Percentiles rank a stretch among this genome's conserved stretches.
These are phyloP conservation scores for Mionectes macconnelli DNA, from an alignment of 2,113 vertebrate species.

Conservation along the genomic window DNA sequence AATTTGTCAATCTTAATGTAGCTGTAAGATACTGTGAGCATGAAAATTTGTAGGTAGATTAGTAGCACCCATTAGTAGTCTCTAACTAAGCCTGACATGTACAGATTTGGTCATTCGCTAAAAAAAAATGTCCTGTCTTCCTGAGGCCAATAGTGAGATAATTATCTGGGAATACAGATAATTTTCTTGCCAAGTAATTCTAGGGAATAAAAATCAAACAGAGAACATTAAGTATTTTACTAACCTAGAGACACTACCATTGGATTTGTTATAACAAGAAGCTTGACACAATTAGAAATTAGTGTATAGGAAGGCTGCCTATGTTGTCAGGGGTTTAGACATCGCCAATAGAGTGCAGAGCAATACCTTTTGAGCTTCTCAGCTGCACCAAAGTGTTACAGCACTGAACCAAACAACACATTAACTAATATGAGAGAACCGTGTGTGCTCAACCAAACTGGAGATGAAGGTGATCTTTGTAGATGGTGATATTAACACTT, in stretches of 20 bases:
- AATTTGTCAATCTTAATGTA: background rate
- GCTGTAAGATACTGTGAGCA: background rate
- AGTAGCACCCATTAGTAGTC: background rate
- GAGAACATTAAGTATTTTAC: background rate
- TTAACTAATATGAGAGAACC: background rate
- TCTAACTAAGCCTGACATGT: background rate
- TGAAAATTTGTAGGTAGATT: background rate
- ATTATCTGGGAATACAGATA: background rate
- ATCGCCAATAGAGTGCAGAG: background rate
- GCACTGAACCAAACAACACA: background rate
- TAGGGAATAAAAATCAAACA: background rate
- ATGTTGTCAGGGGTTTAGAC: background rate
- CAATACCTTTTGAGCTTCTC: background rate
- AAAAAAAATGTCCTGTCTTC: background rate
- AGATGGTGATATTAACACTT: background rate
- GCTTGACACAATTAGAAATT: background rate
- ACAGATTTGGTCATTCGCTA: background rate
- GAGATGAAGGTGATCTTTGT: background rate
- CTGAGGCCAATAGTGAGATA: background rate
- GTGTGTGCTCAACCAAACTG: accelerated
- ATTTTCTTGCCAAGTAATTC: background rate
- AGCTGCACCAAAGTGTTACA: background rate
- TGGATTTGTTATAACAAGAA: background rate
- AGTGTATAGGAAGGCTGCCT: background rate
- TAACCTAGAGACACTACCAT: background rate